Base-by-base conservation (phyloP, 1,140 invertebrate species). In the Rhyzopertha dominica region DNA sequence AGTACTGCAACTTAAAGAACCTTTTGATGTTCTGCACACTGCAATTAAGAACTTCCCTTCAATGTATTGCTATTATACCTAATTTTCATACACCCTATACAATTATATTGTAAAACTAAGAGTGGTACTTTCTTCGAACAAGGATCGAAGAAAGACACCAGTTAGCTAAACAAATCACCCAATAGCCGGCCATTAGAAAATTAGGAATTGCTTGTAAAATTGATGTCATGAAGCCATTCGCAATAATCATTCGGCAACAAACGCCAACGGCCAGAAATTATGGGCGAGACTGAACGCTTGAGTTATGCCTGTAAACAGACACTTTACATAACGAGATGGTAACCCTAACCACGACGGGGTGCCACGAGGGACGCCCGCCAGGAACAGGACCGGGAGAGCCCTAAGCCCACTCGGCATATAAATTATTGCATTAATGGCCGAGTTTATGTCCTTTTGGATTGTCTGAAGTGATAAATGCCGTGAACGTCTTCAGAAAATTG, bases 291-390 rank as follows among this genome's bases (percentile, higher is more conserved):
- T 41, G 47, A 56, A 56, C 47, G 51, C 55, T 42, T 60, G 54
- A 62, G 51, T 62, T 63, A 63, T 63, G 50, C 52, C 49, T 53
- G 57, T 62, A 62, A 63, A 63, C 61, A 62, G 51, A 60, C 61
- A 63, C 61, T 63, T 61, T 61, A 62, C 57, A 61, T 63, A 63
- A 63, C 61, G 59, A 63, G 61, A 61, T 62, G 54, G 57, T 59
- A 58, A 62, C 54, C 56, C 50, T 51, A 45, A 53, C 51, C 48
- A 43, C 41, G 49, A n/a, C n/a, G n/a, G n/a, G n/a, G n/a, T n/a
- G n/a, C n/a, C n/a, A n/a, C n/a, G n/a, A n/a, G n/a, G n/a, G n/a
- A n/a, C n/a, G n/a, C n/a, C n/a, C n/a, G n/a, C n/a, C n/a, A n/a
- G n/a, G n/a, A n/a, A n/a, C n/a, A n/a, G n/a, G n/a, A n/a, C n/a